Base-by-base conservation (phyloP, 2,888 invertebrate genomes). In the Hyppa rectilinea region DNA sequence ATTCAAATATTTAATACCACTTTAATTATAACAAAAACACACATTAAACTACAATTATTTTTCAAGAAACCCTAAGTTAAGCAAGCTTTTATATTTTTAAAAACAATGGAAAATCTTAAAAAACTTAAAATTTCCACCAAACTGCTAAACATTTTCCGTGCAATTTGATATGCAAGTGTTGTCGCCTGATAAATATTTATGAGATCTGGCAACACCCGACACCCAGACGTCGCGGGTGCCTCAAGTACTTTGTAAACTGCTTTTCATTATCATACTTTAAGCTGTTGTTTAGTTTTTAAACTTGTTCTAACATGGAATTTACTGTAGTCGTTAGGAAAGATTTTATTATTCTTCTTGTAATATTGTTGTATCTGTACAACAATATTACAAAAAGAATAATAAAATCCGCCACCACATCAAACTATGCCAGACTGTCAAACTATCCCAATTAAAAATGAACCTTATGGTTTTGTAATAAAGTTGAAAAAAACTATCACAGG, bases 261-360 rank as follows among this genome's bases (percentile, higher is more conserved):
- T 85, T 85, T 75, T 74, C 83, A 86, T 85, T 85, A 86, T 85
- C 85, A 86, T 85, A 85, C 78, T 84, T 76, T 78, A 70, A 78
- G 63, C 73, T 69, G 58, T 80, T 82, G 78, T 85, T 83, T 84
- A 84, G 81, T 81, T 85, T 75, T 70, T 56, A 75, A 76, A 72
- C 56, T 75, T 80, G 67, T 59, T 67, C 58, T 47, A 60, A 78
- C 68, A 58, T 53, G 49, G 65, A 67, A 63, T 82, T 70, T 68
- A 40, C 20, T 78, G 36, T 53, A 47, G 63, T 61, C 59, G 40
- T 81, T 78, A 67, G 14, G 5, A 9, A 36, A 47, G 3, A 36
- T n/a, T 53, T 26, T 63, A 29, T 43, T 38, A 14, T 26, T 29
- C 17, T 47, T 68, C 26, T 43, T 50, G 1, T 29, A 43, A 47